These are phyloP conservation scores for Caenorhabditis briggsae DNA, from an alignment of 1,140 invertebrate genomes.

Conservation along the genomic window DNA sequence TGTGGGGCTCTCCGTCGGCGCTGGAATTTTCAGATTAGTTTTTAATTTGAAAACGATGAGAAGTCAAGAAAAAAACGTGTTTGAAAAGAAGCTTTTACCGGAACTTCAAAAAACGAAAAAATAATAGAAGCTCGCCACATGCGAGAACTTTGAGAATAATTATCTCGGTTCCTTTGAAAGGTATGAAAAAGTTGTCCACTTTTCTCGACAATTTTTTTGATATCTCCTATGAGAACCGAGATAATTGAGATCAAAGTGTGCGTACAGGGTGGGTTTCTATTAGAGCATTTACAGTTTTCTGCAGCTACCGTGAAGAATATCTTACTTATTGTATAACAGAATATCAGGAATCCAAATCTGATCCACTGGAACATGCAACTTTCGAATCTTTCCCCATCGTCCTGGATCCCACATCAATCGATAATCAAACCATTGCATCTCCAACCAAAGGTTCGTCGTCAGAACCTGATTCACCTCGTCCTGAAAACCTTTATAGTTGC, in stretches of 20 bases:
- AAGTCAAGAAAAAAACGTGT: too few species aligned
- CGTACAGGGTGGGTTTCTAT: too few species aligned
- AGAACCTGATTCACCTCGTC: constrained; percentile 95
- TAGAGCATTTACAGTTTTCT: too few species aligned
- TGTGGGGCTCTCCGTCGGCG: constrained; percentile 81
- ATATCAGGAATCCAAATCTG: constrained; percentile 90
- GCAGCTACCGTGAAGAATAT: too few species aligned
- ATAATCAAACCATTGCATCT: constrained; percentile 94
- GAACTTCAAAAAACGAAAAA: background rate
- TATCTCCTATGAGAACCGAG: too few species aligned
- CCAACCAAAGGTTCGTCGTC: constrained; percentile 84
- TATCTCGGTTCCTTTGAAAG: too few species aligned
- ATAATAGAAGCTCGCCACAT: background rate
- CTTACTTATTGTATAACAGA: constrained; percentile 75
- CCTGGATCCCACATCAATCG: constrained; percentile 95
- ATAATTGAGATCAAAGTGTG: too few species aligned
- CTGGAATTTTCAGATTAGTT: constrained; percentile 69
- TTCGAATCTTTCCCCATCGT: constrained; percentile 91
- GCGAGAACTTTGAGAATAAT: background rate
- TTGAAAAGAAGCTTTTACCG: too few species aligned
- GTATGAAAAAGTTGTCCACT: too few species aligned
- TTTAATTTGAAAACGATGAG: too few species aligned
- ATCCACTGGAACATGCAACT: constrained; percentile 83
- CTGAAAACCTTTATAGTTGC: constrained; percentile 79
- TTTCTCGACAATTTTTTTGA: too few species aligned